Evolutionary conservation across 2,113 vertebrate genomes (phyloP).

Genomic region (Pterocles orientalis): DNA sequence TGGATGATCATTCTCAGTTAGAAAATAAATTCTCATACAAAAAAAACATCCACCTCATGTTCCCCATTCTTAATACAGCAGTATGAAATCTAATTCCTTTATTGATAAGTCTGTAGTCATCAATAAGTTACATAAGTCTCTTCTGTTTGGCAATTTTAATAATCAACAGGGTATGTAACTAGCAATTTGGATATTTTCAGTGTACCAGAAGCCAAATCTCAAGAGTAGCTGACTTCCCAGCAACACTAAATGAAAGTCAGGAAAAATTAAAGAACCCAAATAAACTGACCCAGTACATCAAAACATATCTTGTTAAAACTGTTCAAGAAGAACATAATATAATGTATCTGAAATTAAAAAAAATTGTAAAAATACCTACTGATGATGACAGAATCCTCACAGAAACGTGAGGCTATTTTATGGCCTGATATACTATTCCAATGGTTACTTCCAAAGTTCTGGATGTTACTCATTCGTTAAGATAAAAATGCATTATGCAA

Average conservation of each 20-base stretch:
- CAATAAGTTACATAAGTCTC: not conserved
- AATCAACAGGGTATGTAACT: rapidly evolving
- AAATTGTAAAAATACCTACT: not conserved
- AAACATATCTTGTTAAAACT: not conserved
- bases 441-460: not conserved
- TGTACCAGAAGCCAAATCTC: not conserved
- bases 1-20: not conserved
- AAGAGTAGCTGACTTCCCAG: not conserved
- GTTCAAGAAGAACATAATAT: not conserved
- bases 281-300: not conserved
- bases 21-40: not conserved
- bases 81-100: not conserved
- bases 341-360: not conserved
- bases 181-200: not conserved
- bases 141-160: not conserved
- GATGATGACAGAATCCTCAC: not conserved
- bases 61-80: not conserved
- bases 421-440: not conserved
- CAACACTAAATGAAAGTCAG: not conserved
- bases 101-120: not conserved
- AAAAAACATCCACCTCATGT: not conserved
- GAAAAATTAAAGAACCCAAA: not conserved
- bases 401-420: not conserved
- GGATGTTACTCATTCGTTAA: not conserved
- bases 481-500: not conserved